Evolutionary conservation across 2,797 vertebrate genomes (phyloP).

Genomic region (Pygocentrus nattereri): DNA sequence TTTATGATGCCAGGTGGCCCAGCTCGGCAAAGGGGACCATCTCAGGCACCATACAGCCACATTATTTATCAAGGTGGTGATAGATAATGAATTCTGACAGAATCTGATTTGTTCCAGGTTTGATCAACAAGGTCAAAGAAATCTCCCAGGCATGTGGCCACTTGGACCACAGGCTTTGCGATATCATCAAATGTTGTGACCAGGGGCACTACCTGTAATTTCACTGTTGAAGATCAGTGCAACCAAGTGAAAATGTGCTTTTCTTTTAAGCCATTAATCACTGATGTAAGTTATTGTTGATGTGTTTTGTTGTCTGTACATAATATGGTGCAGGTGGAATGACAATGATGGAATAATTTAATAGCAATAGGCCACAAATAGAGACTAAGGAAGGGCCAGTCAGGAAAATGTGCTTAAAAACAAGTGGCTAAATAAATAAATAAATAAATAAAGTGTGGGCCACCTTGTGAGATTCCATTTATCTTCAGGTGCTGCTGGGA

Average conservation of each 20-base stretch:
- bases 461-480: conserved; percentile 81
- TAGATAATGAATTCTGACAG: too few species aligned
- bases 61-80: too few species aligned
- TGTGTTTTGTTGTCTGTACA: conserved; percentile 12
- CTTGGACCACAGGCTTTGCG: too few species aligned
- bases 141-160: too few species aligned
- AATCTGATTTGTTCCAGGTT: too few species aligned
- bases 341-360: background rate
- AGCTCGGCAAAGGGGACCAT: too few species aligned
- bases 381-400: background rate
- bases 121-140: too few species aligned
- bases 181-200: too few species aligned
- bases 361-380: conserved; percentile 16
- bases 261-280: background rate
- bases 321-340: conserved; percentile 3
- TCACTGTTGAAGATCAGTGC: background rate
- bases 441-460: conserved; percentile 64
- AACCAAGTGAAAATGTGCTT: background rate
- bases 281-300: conserved; percentile 19
- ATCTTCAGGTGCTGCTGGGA: conserved; percentile 79
- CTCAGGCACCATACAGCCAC: too few species aligned
- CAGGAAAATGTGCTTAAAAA: conserved; percentile 68
- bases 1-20: too few species aligned
- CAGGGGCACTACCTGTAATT: background rate
- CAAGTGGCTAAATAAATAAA: conserved; percentile 72